These are phyloP conservation scores for Pedicia rivosa DNA, from an alignment of 2,888 invertebrate species.

Conservation along the genomic window DNA sequence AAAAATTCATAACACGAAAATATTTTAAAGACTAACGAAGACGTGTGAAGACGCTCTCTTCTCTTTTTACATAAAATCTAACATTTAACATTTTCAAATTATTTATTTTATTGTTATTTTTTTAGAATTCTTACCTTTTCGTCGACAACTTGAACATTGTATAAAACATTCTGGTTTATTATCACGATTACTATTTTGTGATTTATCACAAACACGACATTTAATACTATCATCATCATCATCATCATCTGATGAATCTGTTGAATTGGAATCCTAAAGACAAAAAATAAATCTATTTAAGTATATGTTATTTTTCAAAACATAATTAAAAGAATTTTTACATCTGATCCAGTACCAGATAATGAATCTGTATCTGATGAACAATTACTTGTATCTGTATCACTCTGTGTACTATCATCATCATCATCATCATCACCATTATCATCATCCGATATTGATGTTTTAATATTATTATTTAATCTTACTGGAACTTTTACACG, in stretches of 20 bases:
- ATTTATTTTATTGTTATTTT: too few relatives aligned
- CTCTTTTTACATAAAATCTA: too few relatives aligned
- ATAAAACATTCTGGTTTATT: conserved; percentile 43
- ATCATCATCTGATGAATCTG: conserved; percentile 17
- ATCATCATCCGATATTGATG: conserved; percentile 15
- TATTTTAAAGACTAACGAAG: too few relatives aligned
- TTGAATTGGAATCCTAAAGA: not conserved
- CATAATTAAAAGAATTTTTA: too few relatives aligned
- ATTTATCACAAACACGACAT: conserved; percentile 42
- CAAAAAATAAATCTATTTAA: too few relatives aligned
- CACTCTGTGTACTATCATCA: conserved; percentile 27
- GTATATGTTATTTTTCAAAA: too few relatives aligned
- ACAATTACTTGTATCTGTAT: conserved; percentile 19
- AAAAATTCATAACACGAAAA: too few relatives aligned
- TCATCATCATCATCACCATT: conserved; percentile 25
- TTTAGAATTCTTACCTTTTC: conserved; percentile 32
- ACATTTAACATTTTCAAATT: too few relatives aligned
- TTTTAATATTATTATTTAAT: conserved; percentile 11
- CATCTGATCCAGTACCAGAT: too few relatives aligned
- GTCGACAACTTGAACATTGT: conserved; percentile 39
- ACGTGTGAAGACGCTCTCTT: too few relatives aligned
- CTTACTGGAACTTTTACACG: too few relatives aligned
- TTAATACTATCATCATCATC: conserved; percentile 19
- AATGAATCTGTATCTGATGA: conserved; percentile 4
- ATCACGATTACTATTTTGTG: conserved; percentile 39